phyloP scores from a whole-genome alignment of 2,797 vertebrate genomes.

The Oryzias sinensis region DNA sequence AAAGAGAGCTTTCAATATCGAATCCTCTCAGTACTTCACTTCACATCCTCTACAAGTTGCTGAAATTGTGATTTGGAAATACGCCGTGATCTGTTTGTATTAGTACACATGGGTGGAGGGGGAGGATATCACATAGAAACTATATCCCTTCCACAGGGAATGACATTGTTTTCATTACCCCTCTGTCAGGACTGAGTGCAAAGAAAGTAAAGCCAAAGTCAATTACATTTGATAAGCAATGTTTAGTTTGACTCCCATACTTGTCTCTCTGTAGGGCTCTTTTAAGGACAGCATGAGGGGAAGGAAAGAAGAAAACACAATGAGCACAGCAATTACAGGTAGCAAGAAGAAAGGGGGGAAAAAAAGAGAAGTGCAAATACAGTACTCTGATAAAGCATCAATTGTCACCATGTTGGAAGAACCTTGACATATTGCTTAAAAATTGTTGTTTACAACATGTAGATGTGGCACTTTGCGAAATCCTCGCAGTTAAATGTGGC shows the following conservation, averaged over 20 bases:
- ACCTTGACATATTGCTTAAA: conserved; percentile 14
- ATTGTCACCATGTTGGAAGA: conserved; percentile 36
- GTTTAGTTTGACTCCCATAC: conserved; percentile 99
- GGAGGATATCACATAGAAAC: conserved; percentile 39
- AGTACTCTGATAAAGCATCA: conserved; percentile 56
- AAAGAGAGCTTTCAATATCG: too few relatives aligned
- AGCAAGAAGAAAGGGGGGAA: conserved; percentile 27
- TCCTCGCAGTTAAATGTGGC: conserved; percentile 27
- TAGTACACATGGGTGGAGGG: not conserved
- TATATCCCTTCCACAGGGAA: conserved; percentile 51
- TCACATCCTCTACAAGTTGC: too few relatives aligned
- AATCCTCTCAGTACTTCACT: too few relatives aligned
- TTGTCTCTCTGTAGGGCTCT: conserved; percentile 99
- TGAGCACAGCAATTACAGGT: conserved; percentile 95
- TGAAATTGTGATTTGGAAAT: too few relatives aligned
- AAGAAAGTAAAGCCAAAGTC: conserved; percentile 95
- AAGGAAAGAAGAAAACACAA: conserved; percentile 94
- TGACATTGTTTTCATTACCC: conserved; percentile 39
- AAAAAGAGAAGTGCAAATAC: conserved; percentile 86
- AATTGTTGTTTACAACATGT: conserved; percentile 8
- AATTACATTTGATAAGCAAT: conserved; percentile 99
- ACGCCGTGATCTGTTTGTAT: too few relatives aligned
- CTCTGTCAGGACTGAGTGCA: conserved; percentile 76
- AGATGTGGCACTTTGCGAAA: conserved; percentile 9
- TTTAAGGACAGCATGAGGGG: conserved; percentile 98